phyloP scores from a whole-genome alignment of 2,888 invertebrate species.

The Mantis religiosa region DNA sequence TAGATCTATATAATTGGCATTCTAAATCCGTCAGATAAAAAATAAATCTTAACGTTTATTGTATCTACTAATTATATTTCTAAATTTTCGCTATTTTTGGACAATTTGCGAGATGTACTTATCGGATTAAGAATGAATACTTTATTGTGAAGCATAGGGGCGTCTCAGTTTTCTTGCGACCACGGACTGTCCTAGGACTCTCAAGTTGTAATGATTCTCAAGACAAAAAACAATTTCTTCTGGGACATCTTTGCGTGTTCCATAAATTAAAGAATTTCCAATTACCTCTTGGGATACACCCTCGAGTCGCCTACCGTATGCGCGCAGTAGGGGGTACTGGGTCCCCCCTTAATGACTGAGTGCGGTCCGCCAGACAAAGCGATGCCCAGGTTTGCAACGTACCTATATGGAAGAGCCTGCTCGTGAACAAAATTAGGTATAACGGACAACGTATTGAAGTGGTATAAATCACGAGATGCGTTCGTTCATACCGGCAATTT shows the following conservation, averaged over 20 bases:
- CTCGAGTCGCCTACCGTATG: conserved; percentile 33
- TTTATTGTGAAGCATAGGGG: neutral
- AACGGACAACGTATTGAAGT: neutral
- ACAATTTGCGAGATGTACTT: too few relatives aligned
- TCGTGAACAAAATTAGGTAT: neutral
- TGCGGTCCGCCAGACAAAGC: conserved; percentile 5
- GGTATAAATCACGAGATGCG: neutral
- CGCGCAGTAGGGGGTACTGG: conserved; percentile 31
- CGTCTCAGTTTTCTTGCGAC: neutral
- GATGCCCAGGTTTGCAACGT: neutral
- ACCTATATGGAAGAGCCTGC: neutral
- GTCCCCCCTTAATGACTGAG: conserved; percentile 31
- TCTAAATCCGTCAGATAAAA: too few relatives aligned
- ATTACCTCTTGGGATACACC: conserved; percentile 49
- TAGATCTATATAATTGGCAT: too few relatives aligned
- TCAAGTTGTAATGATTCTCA: neutral
- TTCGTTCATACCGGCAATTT: neutral
- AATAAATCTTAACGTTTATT: too few relatives aligned
- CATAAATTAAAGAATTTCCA: conserved; percentile 41
- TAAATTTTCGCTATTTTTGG: too few relatives aligned
- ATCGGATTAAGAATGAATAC: too few relatives aligned
- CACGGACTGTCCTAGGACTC: neutral
- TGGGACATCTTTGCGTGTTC: conserved; percentile 28
- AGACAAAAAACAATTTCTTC: conserved; percentile 18
- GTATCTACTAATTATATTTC: too few relatives aligned